Conservation (phyloP, 2,113 vertebrate genomes). For the Telmatochromis sp. region DNA sequence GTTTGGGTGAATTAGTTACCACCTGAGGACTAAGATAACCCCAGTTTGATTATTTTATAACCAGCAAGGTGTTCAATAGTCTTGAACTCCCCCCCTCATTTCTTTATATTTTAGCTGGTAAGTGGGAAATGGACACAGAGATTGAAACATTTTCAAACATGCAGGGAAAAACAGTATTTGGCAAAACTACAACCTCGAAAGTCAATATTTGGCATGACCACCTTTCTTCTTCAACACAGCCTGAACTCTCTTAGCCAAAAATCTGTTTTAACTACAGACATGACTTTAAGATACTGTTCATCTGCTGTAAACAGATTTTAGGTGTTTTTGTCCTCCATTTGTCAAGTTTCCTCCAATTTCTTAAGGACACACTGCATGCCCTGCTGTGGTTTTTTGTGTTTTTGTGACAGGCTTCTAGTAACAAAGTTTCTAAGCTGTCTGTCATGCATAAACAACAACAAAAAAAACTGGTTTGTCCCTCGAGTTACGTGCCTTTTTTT, state of each 20-base stretch:
- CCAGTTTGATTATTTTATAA: background rate
- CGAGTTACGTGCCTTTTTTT: background rate
- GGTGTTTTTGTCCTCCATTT: background rate
- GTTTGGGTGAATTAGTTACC: background rate
- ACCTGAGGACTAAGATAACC: background rate
- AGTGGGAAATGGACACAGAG: background rate
- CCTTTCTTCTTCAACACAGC: background rate
- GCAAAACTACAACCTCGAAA: background rate
- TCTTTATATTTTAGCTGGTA: background rate
- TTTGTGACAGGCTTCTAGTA: background rate
- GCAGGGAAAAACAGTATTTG: background rate
- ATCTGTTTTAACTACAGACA: background rate
- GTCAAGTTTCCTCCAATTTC: background rate
- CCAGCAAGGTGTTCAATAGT: background rate
- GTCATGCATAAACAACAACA: background rate
- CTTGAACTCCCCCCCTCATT: background rate
- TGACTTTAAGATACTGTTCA: background rate
- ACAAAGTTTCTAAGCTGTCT: background rate
- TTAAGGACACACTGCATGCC: background rate
- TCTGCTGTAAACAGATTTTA: background rate
- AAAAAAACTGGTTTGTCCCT: background rate
- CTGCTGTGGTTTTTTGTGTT: accelerated
- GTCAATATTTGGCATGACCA: background rate
- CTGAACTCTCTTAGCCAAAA: background rate
- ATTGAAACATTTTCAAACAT: background rate